Conservation (phyloP, 2,888 invertebrate species). For the Agriotes lineatus region DNA sequence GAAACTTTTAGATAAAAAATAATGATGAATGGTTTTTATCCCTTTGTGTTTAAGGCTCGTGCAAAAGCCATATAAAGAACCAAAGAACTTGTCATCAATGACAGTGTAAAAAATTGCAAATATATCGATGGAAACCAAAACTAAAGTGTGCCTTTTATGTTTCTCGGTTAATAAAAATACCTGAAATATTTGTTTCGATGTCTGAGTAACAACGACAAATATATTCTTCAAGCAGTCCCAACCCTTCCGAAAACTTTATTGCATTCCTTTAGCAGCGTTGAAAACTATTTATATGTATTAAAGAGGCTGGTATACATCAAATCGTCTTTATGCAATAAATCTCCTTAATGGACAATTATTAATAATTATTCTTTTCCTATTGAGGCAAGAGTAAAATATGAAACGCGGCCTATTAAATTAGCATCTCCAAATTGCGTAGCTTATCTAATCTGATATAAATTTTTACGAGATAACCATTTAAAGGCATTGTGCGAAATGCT, state of each 20-base stretch:
- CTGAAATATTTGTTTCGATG: constrained; percentile 18
- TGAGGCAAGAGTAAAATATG: too few relatives aligned
- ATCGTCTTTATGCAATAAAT: too few relatives aligned
- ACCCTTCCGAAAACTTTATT: constrained; percentile 15
- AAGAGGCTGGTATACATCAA: too few relatives aligned
- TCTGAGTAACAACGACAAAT: constrained; percentile 2
- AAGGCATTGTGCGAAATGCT: neutral
- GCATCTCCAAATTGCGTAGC: too few relatives aligned
- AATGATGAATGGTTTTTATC: too few relatives aligned
- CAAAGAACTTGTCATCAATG: neutral
- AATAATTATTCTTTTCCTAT: too few relatives aligned
- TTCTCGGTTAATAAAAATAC: constrained; percentile 12
- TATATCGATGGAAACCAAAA: neutral
- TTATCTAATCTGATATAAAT: too few relatives aligned
- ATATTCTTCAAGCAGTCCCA: constrained; percentile 2
- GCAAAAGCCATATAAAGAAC: neutral
- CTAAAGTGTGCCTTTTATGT: constrained; percentile 10
- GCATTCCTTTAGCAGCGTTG: constrained; percentile 4
- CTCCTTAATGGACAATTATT: too few relatives aligned
- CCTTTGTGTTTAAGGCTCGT: too few relatives aligned
- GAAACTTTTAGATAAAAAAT: too few relatives aligned
- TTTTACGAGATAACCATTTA: neutral
- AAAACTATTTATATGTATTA: too few relatives aligned
- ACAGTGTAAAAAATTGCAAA: neutral
- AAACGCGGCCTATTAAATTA: too few relatives aligned